Evolutionary conservation across 2,888 invertebrate genomes (phyloP), one percentile per base, ranked within the genome.

Genomic region (Mycogona germanica): DNA sequence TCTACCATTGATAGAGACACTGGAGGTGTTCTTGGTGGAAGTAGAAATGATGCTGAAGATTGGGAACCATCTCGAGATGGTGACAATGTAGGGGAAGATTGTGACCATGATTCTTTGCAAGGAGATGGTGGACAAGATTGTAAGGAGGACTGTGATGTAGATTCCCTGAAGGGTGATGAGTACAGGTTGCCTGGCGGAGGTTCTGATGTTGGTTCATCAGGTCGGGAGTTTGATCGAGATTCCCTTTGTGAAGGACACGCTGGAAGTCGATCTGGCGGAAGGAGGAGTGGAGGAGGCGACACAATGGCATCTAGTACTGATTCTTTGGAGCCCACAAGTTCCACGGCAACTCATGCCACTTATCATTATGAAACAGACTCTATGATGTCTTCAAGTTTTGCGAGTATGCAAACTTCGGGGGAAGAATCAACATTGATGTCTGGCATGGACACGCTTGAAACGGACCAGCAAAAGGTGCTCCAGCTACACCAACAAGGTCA

Each of bases 311-410:
- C 80, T 44, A 82, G 82, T 63, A 81, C 80, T 0, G 82, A 82
- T 60, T 84, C 82, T 60, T 66, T 84, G 51, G 86, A 86, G 64
- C 81, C 80, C 2, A 82, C 84, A 7, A 85, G 84, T 61, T 84
- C 85, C 0, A 80, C 81, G 44, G 85, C 84, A 0, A 87, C 87
- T 2, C 79, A 86, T 62, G 87, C 86, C 12, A 86, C 86, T 1
- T 85, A 84, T 65, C 85, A 85, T 66, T 84, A 82, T 60, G 86
- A 87, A 68, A 82, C 82, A 0, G 86, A 87, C 64, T 87, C 87
- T 0, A 79, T 85, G 37, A 85, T 86, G 81, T 86, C 87, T 1
- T 85, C 86, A 51, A 87, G 87, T 68, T 78, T 86, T 51, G 86
- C 87, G 21, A 87, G 87, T 68, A 79, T 60, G 53, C 61, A 61